Evolutionary conservation across 2,888 invertebrate species (phyloP).

Genomic region (Harpagoxenus sublaevis): DNA sequence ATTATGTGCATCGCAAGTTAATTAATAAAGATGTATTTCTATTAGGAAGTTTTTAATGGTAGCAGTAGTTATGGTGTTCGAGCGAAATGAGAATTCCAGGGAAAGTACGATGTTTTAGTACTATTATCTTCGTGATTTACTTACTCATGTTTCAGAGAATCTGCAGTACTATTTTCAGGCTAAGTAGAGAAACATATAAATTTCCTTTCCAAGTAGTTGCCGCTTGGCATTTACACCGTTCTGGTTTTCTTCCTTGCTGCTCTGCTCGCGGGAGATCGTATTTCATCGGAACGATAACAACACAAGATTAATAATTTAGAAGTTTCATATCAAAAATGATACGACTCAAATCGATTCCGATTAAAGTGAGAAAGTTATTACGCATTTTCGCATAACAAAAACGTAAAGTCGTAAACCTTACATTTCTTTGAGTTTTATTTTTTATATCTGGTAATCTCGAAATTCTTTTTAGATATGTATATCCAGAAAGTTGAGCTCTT

Average conservation of each 20-base stretch:
- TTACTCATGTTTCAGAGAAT: constrained; percentile 50
- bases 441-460: not conserved
- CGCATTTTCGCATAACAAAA: not conserved
- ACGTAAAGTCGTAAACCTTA: not conserved
- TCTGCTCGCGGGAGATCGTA: constrained; percentile 13
- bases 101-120: constrained; percentile 43
- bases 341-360: not conserved
- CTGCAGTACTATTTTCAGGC: constrained; percentile 38
- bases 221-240: constrained; percentile 48
- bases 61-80: constrained; percentile 15
- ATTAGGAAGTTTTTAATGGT: not conserved
- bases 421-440: not conserved
- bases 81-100: constrained; percentile 26
- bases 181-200: constrained; percentile 55
- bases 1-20: not conserved
- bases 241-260: constrained; percentile 23
- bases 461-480: not conserved
- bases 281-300: constrained; percentile 26
- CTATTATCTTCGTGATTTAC: constrained; percentile 52
- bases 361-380: constrained; percentile 3
- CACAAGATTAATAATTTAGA: constrained; percentile 27
- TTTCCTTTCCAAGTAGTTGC: constrained; percentile 42
- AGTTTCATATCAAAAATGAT: not conserved
- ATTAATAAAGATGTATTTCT: constrained; percentile 6
- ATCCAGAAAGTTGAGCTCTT: not conserved